Base-by-base conservation (phyloP, 2,888 invertebrate species). In the Lampropteryx suffumata region DNA sequence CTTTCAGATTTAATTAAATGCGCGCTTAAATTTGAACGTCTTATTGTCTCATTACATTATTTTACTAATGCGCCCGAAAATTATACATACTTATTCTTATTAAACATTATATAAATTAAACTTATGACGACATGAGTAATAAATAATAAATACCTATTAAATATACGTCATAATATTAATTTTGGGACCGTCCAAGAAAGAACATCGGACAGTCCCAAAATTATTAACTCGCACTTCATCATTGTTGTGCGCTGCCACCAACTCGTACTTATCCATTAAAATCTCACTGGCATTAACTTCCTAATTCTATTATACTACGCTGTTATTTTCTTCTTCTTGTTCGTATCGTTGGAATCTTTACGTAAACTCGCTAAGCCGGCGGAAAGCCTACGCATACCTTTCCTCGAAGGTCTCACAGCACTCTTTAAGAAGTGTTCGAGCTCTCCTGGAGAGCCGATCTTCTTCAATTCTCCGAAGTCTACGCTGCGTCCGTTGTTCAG, bases 151-250 rank as follows among this genome's bases (percentile, higher is more conserved):
- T 61, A 58, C 49, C 36, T 57, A 54, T 50, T 50, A 48, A 47
- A 54, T 50, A 45, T 59, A 70, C 68, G 70, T 75, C 73, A 70
- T 63, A 62, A 39, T 17, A 55, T 44, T 64, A 78, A 86, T 83
- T 84, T 81, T 83, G 90, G 81, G 74, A 84, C 69, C 84, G 88
- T 89, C 88, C 84, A 88, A 90, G 90, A 78, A 62, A 59, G 61
- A 33, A 56, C 72, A 82, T 90, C 88, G 67, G 90, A 83, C 86
- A 81, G 72, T 79, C 79, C 74, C 90, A 86, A 89, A 87, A 89
- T 56, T 46, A 17, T 56, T 45, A 13, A 14, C 34, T 48, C 50
- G 17, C 44, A 33, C 27, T 42, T 32, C 2, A 34, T 39, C 3
- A 26, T 35, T 32, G 2, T 50, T 48, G 36, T 50, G 46, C 28